These are phyloP conservation scores for Excalfactoria chinensis DNA, from an alignment of 2,113 vertebrate species.

Conservation along the genomic window DNA sequence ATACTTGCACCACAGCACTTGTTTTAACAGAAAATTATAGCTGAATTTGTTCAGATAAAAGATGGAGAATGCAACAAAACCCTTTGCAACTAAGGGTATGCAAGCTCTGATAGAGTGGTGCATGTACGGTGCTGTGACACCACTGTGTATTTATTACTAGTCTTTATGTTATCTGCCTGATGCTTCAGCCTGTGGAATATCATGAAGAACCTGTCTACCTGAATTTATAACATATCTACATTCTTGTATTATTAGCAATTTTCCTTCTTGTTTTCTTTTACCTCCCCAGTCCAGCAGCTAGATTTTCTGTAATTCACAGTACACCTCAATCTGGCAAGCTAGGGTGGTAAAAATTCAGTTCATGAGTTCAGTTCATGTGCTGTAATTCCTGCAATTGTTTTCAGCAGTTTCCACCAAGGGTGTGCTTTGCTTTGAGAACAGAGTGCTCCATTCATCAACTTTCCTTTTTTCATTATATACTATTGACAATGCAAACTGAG, in stretches of 20 bases:
- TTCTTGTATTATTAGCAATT: not conserved
- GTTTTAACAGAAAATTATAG: not conserved
- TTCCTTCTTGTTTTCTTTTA: not conserved
- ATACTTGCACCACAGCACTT: not conserved
- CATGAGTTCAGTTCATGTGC: not conserved
- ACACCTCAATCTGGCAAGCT: not conserved
- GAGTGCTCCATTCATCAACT: slow-evolving; percentile 13
- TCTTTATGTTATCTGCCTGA: not conserved
- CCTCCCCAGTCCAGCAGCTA: not conserved
- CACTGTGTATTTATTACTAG: not conserved
- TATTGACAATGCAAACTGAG: not conserved
- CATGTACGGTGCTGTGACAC: rapidly evolving
- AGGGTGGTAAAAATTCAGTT: not conserved
- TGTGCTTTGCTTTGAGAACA: slow-evolving; percentile 22
- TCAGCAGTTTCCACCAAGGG: slow-evolving; percentile 38
- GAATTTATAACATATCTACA: not conserved
- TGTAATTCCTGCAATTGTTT: slow-evolving; percentile 65
- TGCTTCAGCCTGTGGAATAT: not conserved
- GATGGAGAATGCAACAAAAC: not conserved
- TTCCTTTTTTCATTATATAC: not conserved
- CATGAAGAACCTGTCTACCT: not conserved
- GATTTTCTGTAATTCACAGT: not conserved
- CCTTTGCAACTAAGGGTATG: not conserved
- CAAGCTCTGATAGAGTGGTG: not conserved
- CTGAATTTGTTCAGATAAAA: not conserved